These are phyloP conservation scores for Campylomormyrus tamandua DNA, from an alignment of 2,113 vertebrate genomes.

Conservation along the genomic window DNA sequence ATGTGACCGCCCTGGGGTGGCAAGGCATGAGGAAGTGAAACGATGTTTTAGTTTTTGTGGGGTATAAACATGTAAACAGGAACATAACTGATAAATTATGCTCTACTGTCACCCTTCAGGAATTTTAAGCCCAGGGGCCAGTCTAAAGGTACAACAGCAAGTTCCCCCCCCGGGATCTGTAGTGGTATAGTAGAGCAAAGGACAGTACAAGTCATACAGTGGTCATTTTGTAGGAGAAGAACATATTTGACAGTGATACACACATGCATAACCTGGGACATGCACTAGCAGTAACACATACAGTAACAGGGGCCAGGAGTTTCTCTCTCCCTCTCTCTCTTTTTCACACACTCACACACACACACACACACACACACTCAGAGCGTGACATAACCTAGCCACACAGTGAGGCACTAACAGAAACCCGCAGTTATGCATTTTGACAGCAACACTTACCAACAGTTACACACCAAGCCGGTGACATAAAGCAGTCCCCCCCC, in stretches of 20 bases:
- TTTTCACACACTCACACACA: not conserved
- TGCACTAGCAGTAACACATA: not conserved
- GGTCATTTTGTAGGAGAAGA: not conserved
- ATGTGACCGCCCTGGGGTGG: not conserved
- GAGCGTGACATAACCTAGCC: not conserved
- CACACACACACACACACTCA: not conserved
- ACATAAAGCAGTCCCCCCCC: not conserved
- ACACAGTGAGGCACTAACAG: not conserved
- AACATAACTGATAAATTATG: not conserved
- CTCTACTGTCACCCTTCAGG: not conserved
- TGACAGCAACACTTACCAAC: constrained; percentile 1
- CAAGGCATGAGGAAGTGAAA: not conserved
- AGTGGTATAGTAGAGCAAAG: not conserved
- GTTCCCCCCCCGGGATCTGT: not conserved
- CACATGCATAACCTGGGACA: not conserved
- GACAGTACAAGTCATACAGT: not conserved
- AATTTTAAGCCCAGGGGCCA: not conserved
- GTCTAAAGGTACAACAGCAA: not conserved
- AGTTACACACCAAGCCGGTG: constrained; percentile 8
- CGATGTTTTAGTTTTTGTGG: not conserved
- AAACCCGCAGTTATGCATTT: constrained; percentile 1
- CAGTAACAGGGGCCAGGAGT: not conserved
- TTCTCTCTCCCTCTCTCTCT: not conserved
- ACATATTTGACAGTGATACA: not conserved
- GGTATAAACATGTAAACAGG: constrained; percentile 1